Conservation (phyloP, 2,113 vertebrate species). For the Copsychus sechellarum region DNA sequence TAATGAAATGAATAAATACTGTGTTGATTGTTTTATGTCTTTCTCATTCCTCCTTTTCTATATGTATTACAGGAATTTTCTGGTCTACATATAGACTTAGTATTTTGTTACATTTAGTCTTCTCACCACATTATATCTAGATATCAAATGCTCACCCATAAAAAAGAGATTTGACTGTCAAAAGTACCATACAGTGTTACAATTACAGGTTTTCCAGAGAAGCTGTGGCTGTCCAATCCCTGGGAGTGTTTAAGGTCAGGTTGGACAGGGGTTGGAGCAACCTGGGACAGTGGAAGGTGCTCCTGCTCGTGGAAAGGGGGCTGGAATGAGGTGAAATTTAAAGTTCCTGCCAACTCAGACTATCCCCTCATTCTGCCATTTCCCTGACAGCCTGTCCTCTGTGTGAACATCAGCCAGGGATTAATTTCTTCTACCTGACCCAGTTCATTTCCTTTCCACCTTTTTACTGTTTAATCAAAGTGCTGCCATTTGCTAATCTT, state of each 20-base stretch:
- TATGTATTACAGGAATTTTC: not conserved
- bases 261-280: rapidly evolving
- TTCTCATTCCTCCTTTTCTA: not conserved
- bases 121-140: not conserved
- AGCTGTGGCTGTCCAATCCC: not conserved
- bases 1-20: not conserved
- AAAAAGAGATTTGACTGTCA: not conserved
- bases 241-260: not conserved
- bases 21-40: rapidly evolving
- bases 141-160: not conserved
- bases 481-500: not conserved
- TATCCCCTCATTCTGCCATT: not conserved
- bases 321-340: not conserved
- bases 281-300: not conserved
- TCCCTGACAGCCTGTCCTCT: rapidly evolving
- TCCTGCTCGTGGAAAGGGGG: rapidly evolving
- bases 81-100: not conserved
- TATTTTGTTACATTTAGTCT: not conserved
- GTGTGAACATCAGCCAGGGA: not conserved
- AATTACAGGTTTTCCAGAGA: not conserved
- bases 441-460: not conserved
- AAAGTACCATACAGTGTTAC: not conserved
- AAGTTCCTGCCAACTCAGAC: not conserved
- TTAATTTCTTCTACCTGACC: not conserved
- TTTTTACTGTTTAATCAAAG: not conserved